Evolutionary conservation across 1,140 invertebrate genomes (phyloP).

Genomic region (Nomia melanderi): DNA sequence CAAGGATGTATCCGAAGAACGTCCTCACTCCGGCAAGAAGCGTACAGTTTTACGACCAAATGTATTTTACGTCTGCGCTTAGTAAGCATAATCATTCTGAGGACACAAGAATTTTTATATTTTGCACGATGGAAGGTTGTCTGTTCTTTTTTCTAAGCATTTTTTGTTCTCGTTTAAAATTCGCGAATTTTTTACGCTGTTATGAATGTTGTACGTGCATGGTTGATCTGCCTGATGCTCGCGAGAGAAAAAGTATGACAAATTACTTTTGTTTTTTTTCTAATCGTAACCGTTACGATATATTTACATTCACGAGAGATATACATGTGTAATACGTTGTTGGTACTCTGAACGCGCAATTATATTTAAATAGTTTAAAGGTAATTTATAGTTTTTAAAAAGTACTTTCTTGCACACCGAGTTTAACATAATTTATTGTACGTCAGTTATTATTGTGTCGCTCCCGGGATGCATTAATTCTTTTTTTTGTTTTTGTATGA

Average conservation of each 20-base stretch:
- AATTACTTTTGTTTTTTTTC: slow-evolving; percentile 1
- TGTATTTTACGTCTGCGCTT: slow-evolving; percentile 68
- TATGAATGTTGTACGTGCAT: not conserved
- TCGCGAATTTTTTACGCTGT: not conserved
- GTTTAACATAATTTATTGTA: slow-evolving; percentile 4
- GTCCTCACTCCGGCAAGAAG: slow-evolving; percentile 55
- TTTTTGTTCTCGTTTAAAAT: not conserved
- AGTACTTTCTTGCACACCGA: not conserved
- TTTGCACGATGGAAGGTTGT: slow-evolving; percentile 68
- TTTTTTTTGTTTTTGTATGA: not conserved
- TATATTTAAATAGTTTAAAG: not conserved
- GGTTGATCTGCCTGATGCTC: not conserved
- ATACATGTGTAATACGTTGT: not conserved
- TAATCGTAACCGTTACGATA: slow-evolving; percentile 15
- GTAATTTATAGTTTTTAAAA: not conserved
- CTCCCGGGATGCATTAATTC: slow-evolving; percentile 1
- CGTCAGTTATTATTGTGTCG: slow-evolving; percentile 1
- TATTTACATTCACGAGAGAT: slow-evolving; percentile 7
- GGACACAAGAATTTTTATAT: slow-evolving; percentile 65
- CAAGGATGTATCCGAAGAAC: slow-evolving; percentile 37
- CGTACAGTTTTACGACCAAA: slow-evolving; percentile 73
- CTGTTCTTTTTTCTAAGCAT: slow-evolving; percentile 43
- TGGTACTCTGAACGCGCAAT: too few species aligned
- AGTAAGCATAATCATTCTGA: slow-evolving; percentile 65
- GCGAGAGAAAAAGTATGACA: not conserved